Base-by-base conservation (phyloP, 2,113 vertebrate species). In the Zapus hudsonius region DNA sequence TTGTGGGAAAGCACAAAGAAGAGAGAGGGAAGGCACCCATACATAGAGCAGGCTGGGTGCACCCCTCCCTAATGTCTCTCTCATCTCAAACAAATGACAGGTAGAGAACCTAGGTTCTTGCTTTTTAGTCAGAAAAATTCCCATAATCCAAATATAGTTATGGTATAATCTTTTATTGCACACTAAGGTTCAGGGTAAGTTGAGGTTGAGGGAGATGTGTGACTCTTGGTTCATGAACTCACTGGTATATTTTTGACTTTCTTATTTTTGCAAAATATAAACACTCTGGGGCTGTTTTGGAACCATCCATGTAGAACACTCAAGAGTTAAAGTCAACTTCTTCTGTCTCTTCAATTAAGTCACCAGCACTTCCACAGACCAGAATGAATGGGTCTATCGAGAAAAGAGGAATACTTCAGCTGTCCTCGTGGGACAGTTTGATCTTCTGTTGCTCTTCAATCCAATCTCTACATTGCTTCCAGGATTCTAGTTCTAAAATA, bases 231-330 rank as follows among this genome's bases (percentile, higher is more conserved):
- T 82, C 40, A 29, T 36, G 13, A 59, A 80, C 16, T 64, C 52
- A 52, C 70, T 40, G 27, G 42, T 42, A 12, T 63, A n/a, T 73
- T 83, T 92, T 27, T 61, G 25, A 19, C 38, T 83, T 31, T 74
- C 36, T 63, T 74, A 31, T 73, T 79, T 84, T 87, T 59, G 17
- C 42, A 85, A 42, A 75, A 66, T 81, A 74, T 85, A 83, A 91
- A 52, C 33, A 44, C 29, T 63, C 31, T n/a, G 3, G 33, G 31
- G 15, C 61, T 76, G 1, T 84, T 88, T 61, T 12, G 57, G 38
- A 20, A 74, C 25, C 76, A 79, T 52, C 59, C 31, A 70, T 11
- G 19, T 8, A 67, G 44, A 78, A 7, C 25, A 55, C 47, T 78
- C 40, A 83, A 64, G 15, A 79, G 19, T 61, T 7, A 6, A 93